Conservation (phyloP, 37 sponge, comb jelly and placozoan genomes). For the Agelas oroides region DNA sequence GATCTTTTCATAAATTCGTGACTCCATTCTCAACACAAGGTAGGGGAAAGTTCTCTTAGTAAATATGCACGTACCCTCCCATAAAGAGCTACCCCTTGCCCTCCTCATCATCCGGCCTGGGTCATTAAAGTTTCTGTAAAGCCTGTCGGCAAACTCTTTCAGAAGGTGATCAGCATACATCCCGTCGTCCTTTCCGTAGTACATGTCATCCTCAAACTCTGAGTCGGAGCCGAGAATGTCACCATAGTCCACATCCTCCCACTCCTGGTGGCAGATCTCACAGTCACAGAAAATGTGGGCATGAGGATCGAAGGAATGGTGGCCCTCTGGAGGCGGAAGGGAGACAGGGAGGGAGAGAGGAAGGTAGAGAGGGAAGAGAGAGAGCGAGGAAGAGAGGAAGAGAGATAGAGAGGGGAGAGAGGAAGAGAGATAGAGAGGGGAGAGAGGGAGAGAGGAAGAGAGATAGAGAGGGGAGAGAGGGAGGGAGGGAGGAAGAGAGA, state of each 20-base stretch:
- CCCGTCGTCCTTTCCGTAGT: slow-evolving; percentile 2
- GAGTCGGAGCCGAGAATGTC: slow-evolving; percentile 35
- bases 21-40: no score
- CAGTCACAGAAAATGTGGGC: slow-evolving; percentile 41
- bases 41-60: no score
- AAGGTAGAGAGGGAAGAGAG: background rate
- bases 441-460: background rate
- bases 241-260: slow-evolving; percentile 3
- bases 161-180: slow-evolving; percentile 23
- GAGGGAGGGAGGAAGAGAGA: background rate
- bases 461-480: background rate
- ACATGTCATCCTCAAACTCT: slow-evolving; percentile 9
- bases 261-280: slow-evolving; percentile 2
- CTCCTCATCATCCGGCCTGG: slow-evolving; percentile 11
- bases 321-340: slow-evolving; percentile 6
- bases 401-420: background rate
- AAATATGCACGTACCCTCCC: slow-evolving; percentile 20
- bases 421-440: background rate
- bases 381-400: background rate
- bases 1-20: no score
- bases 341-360: slow-evolving; percentile 4
- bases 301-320: background rate
- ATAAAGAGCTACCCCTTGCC: background rate
- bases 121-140: slow-evolving; percentile 20
- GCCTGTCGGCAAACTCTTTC: slow-evolving; percentile 20